Conservation (phyloP, 1,140 invertebrate genomes). For the Ganaspis sp. region DNA sequence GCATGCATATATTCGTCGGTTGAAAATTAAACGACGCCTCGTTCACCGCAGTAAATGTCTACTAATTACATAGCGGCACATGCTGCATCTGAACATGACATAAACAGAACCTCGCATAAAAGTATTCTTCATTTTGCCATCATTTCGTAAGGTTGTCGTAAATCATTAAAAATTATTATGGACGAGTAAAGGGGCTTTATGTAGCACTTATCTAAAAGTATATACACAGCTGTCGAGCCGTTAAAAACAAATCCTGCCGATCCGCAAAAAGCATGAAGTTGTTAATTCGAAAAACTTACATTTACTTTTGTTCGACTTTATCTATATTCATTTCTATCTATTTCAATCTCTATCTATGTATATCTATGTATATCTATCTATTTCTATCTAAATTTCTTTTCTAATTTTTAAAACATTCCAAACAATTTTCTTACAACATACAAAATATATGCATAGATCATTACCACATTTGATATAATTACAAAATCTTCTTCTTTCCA, state of each 20-base stretch:
- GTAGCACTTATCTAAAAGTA: not conserved
- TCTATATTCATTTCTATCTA: no score
- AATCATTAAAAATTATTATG: constrained; percentile 26
- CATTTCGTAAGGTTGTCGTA: not conserved
- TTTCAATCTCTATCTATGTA: no score
- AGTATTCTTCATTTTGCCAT: constrained; percentile 3
- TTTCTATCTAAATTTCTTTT: no score
- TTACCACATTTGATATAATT: no score
- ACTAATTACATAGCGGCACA: constrained; percentile 22
- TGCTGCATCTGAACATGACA: constrained; percentile 14
- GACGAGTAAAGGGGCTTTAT: not conserved
- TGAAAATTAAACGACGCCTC: constrained; percentile 26
- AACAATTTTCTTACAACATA: no score
- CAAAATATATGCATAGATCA: no score
- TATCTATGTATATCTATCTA: no score
- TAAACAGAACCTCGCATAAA: constrained; percentile 10
- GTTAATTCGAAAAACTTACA: no score
- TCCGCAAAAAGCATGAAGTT: no score
- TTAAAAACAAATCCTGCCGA: not conserved
- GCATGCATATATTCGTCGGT: not conserved
- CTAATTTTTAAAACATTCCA: no score
- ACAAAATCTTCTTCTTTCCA: no score
- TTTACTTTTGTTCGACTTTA: no score
- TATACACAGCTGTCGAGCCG: not conserved
- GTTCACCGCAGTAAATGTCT: constrained; percentile 14